Conservation (phyloP, 2,888 invertebrate genomes). For the Pachliopta kotzebuea region DNA sequence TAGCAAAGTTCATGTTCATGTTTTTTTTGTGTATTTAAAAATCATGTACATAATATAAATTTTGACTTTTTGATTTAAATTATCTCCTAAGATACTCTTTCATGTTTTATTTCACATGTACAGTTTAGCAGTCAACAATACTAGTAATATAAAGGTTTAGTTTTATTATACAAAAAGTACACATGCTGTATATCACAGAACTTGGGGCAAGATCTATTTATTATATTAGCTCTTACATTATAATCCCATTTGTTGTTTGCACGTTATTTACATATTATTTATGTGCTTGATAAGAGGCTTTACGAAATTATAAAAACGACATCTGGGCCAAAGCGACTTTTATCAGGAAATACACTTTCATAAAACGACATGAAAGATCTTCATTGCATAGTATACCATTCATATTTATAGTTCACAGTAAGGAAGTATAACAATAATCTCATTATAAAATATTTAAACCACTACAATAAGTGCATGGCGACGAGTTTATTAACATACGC, state of each 20-base stretch:
- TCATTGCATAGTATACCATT: conserved; percentile 25
- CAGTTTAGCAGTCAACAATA: no score
- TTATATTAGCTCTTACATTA: background rate
- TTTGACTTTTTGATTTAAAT: no score
- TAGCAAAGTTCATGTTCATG: no score
- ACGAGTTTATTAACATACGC: conserved; percentile 20
- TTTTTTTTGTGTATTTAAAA: no score
- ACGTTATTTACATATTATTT: background rate
- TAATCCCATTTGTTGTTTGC: background rate
- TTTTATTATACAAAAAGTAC: no score
- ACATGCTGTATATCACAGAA: no score
- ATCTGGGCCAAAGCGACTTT: conserved; percentile 6
- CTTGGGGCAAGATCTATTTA: no score
- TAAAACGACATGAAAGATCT: conserved; percentile 27
- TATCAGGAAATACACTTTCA: conserved; percentile 22
- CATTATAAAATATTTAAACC: conserved; percentile 11
- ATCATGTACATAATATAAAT: no score
- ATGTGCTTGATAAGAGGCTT: background rate
- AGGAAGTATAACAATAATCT: conserved; percentile 23
- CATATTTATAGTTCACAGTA: conserved; percentile 25
- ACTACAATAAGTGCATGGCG: conserved; percentile 19
- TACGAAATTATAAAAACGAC: background rate
- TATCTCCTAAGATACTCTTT: no score
- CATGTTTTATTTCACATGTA: no score
- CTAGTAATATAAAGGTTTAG: no score